Conservation (phyloP, 2,888 invertebrate species). For the Gasteruption jaculator region DNA sequence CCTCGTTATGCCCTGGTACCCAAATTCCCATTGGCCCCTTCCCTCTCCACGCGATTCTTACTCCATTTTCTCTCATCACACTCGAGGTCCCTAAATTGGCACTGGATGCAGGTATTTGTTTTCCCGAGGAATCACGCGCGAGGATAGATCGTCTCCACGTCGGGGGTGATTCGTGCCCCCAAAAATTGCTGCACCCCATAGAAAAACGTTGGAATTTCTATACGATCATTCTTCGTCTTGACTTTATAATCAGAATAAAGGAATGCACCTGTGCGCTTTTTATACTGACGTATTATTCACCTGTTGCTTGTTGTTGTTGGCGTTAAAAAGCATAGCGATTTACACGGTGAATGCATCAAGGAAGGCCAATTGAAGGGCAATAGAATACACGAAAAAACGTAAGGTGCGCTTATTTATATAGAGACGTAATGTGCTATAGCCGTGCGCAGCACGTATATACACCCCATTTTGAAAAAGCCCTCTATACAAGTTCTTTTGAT, state of each 20-base stretch:
- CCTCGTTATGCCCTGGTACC: no score
- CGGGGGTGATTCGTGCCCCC: conserved; percentile 10
- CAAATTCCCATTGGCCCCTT: no score
- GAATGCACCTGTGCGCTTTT: conserved; percentile 27
- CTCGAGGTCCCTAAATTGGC: no score
- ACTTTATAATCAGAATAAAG: no score
- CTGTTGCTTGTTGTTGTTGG: conserved; percentile 49
- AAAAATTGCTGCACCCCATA: conserved; percentile 5
- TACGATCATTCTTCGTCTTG: conserved; percentile 18
- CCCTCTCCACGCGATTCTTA: no score
- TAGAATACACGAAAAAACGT: conserved; percentile 38
- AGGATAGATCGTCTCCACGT: conserved; percentile 25
- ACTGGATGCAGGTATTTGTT: no score
- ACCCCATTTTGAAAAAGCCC: conserved; percentile 39
- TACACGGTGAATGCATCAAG: conserved; percentile 48
- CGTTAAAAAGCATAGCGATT: conserved; percentile 42
- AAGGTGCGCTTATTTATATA: no score
- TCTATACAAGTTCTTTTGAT: conserved; percentile 47
- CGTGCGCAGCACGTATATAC: conserved; percentile 5
- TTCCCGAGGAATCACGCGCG: no score
- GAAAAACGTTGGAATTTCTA: conserved; percentile 9
- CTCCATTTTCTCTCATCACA: no score
- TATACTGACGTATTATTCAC: conserved; percentile 39
- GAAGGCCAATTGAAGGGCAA: conserved; percentile 41
- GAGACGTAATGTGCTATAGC: no score